These are phyloP conservation scores for Bombus sibiricus DNA, from an alignment of 1,140 invertebrate genomes.

Conservation along the genomic window DNA sequence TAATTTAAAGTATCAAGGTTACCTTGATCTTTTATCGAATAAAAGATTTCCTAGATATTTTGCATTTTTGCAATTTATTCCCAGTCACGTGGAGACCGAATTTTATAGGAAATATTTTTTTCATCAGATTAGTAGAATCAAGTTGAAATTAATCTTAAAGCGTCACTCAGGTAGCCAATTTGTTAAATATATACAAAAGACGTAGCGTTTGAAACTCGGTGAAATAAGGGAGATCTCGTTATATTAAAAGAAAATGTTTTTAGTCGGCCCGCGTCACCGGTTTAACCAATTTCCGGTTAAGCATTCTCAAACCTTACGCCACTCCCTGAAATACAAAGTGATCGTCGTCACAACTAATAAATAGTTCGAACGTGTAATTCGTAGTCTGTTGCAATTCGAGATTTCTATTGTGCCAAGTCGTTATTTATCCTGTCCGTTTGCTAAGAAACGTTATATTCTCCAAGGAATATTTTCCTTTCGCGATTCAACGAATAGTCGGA, in stretches of 20 bases:
- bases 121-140: background rate
- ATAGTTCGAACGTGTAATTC: constrained; percentile 49
- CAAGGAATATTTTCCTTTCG: background rate
- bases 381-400: constrained; percentile 39
- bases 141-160: background rate
- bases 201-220: too few relatives aligned
- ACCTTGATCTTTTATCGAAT: too few relatives aligned
- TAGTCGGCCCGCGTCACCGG: background rate
- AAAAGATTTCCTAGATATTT: too few relatives aligned
- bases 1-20: too few relatives aligned
- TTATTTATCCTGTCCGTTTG: constrained; percentile 38
- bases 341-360: constrained; percentile 55
- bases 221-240: background rate
- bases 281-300: background rate
- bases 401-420: constrained; percentile 44
- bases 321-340: constrained; percentile 11
- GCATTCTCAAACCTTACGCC: constrained; percentile 16
- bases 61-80: too few relatives aligned
- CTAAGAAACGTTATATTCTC: background rate
- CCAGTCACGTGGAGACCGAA: too few relatives aligned
- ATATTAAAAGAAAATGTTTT: background rate
- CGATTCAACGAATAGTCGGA: background rate
- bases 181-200: background rate
- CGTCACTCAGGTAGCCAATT: background rate
- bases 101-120: too few relatives aligned